Conservation (phyloP, 2,113 vertebrate genomes). For the Xenotilapia flavipinnis region DNA sequence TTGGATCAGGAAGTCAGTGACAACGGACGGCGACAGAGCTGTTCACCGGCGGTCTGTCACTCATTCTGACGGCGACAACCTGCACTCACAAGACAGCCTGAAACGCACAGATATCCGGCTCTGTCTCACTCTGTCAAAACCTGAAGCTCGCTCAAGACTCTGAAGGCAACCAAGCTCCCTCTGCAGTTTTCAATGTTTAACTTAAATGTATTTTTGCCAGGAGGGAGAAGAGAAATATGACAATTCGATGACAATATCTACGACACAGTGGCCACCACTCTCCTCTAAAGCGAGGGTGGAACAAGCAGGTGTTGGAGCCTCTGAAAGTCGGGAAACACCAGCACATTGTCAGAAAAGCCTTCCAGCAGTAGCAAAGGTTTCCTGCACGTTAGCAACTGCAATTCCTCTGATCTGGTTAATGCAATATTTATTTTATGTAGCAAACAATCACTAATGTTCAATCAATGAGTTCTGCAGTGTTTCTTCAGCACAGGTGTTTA, state of each 20-base stretch:
- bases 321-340: not conserved
- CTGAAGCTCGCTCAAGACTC: not conserved
- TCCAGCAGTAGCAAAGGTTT: not conserved
- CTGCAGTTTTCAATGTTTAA: not conserved
- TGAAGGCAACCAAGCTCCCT: not conserved
- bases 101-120: not conserved
- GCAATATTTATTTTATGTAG: not conserved
- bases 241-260: not conserved
- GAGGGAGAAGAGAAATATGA: not conserved
- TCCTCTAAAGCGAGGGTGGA: too few relatives aligned
- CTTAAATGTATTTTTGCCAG: not conserved
- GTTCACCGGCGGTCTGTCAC: conserved; percentile 25
- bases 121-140: not conserved
- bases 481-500: not conserved
- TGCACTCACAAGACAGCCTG: not conserved
- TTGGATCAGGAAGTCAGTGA: conserved; percentile 18
- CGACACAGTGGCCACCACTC: not conserved
- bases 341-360: not conserved
- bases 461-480: not conserved
- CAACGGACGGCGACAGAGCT: not conserved
- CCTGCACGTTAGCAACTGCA: not conserved
- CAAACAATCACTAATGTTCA: not conserved
- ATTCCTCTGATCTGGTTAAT: not conserved
- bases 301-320: not conserved
- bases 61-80: conserved; percentile 24